Evolutionary conservation across 2,888 invertebrate genomes (phyloP).

Genomic region (Limnephilus rhombicus): DNA sequence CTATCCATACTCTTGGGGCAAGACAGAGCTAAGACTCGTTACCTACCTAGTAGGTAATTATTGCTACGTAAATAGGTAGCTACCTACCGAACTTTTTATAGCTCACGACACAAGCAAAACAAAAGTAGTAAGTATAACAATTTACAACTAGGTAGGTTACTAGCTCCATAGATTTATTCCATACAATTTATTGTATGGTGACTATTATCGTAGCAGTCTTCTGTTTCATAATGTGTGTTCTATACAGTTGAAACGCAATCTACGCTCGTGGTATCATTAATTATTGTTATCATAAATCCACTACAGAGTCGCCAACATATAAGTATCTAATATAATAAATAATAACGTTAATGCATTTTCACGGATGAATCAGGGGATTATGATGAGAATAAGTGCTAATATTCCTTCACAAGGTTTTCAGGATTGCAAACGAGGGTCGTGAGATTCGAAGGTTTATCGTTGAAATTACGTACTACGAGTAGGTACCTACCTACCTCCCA

Average conservation of each 20-base stretch:
- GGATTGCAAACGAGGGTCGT: not conserved
- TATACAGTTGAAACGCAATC: not conserved
- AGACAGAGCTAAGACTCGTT: constrained; percentile 15
- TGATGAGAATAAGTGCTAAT: not conserved
- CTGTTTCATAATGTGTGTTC: not conserved
- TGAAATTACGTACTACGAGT: too few relatives aligned
- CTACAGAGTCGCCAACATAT: not conserved
- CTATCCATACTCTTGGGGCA: too few relatives aligned
- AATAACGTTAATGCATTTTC: not conserved
- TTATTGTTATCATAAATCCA: not conserved
- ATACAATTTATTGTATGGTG: not conserved
- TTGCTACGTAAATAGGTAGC: constrained; percentile 52
- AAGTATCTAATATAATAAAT: not conserved
- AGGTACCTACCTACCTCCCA: too few relatives aligned
- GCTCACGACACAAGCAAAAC: constrained; percentile 42
- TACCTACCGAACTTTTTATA: not conserved
- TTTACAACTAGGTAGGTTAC: not conserved
- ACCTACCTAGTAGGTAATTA: not conserved
- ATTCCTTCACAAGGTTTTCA: not conserved
- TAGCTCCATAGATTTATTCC: too few relatives aligned
- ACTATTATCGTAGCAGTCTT: not conserved
- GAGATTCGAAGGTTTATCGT: not conserved
- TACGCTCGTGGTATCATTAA: not conserved
- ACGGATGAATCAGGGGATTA: not conserved
- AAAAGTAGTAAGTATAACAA: not conserved